Evolutionary conservation across 1,140 invertebrate species (phyloP).

Genomic region (Drosophila nigromelanica): DNA sequence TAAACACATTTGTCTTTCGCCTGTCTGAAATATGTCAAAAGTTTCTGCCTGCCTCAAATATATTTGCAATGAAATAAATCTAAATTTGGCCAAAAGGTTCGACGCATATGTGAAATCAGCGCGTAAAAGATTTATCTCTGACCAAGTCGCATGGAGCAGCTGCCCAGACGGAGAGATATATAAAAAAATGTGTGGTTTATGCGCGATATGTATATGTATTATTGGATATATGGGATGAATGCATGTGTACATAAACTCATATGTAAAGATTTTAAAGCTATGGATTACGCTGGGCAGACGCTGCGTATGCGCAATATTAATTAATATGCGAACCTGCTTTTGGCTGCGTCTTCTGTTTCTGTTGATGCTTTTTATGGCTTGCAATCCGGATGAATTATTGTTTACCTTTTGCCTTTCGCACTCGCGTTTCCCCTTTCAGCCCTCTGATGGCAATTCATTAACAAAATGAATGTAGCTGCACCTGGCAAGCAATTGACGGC

Average conservation of each 20-base stretch:
- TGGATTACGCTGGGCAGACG: conserved; percentile 36
- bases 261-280: conserved; percentile 35
- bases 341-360: conserved; percentile 16
- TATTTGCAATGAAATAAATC: conserved; percentile 67
- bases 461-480: conserved; percentile 72
- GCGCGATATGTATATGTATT: background rate
- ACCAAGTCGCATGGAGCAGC: conserved; percentile 51
- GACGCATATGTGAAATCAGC: conserved; percentile 70
- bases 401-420: conserved; percentile 43
- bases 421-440: conserved; percentile 3
- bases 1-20: conserved; percentile 64
- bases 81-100: conserved; percentile 68
- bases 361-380: conserved; percentile 22
- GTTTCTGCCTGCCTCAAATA: conserved; percentile 43
- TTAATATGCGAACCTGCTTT: conserved; percentile 44
- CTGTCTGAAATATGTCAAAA: conserved; percentile 68
- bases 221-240: conserved; percentile 1
- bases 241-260: conserved; percentile 8
- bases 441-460: conserved; percentile 67
- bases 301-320: conserved; percentile 73
- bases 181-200: conserved; percentile 23
- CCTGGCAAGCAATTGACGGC: conserved; percentile 49
- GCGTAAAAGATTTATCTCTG: conserved; percentile 64
- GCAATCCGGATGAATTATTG: conserved; percentile 38
- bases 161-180: conserved; percentile 46